Percentiles rank a stretch among this genome's conserved stretches.
Evolutionary conservation across 1,140 invertebrate genomes (phyloP).

Genomic region (Agrilus planipennis): DNA sequence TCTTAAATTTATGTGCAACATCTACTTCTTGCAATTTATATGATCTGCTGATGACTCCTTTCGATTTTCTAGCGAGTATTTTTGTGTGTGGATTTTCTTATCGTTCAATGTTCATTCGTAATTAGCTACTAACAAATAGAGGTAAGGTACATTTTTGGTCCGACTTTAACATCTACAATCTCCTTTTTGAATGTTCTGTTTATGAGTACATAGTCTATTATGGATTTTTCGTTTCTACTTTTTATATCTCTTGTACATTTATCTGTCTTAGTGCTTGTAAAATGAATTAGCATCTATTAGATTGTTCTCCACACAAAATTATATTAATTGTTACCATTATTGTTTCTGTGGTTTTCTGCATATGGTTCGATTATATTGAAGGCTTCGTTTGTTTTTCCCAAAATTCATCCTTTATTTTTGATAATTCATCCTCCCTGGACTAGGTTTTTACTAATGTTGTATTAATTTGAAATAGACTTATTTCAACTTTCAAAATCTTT

Average conservation of each 20-base stretch:
- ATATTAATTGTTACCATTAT: conserved; percentile 8
- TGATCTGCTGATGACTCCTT: conserved; percentile 2
- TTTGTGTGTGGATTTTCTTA: neutral
- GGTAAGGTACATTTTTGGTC: conserved; percentile 13
- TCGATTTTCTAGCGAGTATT: neutral
- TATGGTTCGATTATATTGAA: conserved; percentile 1
- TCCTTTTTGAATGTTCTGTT: conserved; percentile 7
- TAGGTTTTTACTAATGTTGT: conserved; percentile 1
- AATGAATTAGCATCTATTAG: conserved; percentile 8
- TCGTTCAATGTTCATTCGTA: conserved; percentile 1
- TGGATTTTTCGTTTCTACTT: conserved; percentile 15
- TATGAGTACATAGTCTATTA: conserved; percentile 16
- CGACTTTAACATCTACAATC: conserved; percentile 12
- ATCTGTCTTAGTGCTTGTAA: conserved; percentile 11
- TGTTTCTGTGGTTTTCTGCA: conserved; percentile 6
- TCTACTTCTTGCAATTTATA: conserved; percentile 5
- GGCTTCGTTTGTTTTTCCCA: conserved; percentile 4
- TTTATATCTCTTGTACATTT: conserved; percentile 14
- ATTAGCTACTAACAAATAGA: conserved; percentile 10
- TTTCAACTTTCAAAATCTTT: conserved; percentile 6
- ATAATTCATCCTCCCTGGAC: conserved; percentile 7
- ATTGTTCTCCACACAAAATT: conserved; percentile 10
- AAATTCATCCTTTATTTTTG: conserved; percentile 7
- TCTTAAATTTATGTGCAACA: conserved; percentile 1
- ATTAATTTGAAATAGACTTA: neutral